Percentiles rank a stretch among this genome's conserved stretches.
These are phyloP conservation scores for Lytechinus pictus DNA, from an alignment of 35 echinoderm and acorn worm species.

Conservation along the genomic window DNA sequence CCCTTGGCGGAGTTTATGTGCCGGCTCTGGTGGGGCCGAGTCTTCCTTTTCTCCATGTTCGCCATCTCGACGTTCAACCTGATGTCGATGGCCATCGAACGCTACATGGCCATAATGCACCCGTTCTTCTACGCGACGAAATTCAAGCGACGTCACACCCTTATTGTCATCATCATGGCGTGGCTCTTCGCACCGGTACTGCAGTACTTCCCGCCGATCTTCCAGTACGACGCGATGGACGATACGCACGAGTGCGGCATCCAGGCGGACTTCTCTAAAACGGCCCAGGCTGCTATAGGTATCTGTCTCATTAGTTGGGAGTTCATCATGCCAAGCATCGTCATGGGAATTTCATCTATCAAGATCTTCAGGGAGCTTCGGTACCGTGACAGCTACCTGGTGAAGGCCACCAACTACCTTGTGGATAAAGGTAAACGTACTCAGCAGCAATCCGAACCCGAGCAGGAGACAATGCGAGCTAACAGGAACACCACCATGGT, in stretches of 20 bases:
- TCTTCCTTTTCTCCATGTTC: constrained; percentile 65
- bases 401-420: constrained; percentile 1
- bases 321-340: constrained; percentile 55
- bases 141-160: constrained; percentile 50
- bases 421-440: not conserved
- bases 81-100: constrained; percentile 62
- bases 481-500: constrained; percentile 59
- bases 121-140: constrained; percentile 64
- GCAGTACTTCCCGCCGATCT: constrained; percentile 66
- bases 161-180: constrained; percentile 29
- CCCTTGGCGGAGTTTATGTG: constrained; percentile 58
- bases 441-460: not conserved
- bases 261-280: not conserved
- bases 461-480: constrained; percentile 37
- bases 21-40: constrained; percentile 55
- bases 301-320: constrained; percentile 59
- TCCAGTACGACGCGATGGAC: constrained; percentile 43
- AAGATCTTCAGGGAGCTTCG: constrained; percentile 56
- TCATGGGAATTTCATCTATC: constrained; percentile 69
- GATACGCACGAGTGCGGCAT: not conserved
- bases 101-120: constrained; percentile 66
- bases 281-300: constrained; percentile 40
- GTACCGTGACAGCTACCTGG: constrained; percentile 39
- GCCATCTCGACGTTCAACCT: constrained; percentile 72
- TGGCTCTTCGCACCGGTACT: constrained; percentile 71